Base-by-base conservation (phyloP, 30 jellyfish, hydroid and myxozoan species). In the Rhopilema esculentum region DNA sequence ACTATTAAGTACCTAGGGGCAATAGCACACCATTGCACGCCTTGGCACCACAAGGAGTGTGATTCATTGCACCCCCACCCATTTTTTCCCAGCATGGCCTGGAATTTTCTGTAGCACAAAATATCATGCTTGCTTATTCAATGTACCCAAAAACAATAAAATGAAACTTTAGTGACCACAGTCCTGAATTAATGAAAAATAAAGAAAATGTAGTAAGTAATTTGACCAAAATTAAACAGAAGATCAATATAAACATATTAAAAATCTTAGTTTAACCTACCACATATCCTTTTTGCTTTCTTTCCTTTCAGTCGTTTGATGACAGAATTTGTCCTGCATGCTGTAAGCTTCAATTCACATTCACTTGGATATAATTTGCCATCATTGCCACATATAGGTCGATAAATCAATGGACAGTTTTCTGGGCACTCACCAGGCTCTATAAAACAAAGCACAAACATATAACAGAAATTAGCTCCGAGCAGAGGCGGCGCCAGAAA, bases 301-400 rank as follows among this genome's bases (percentile, higher is more conserved):
- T 81, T 85, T 27, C 82, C 83, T 61, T 74, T 61, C 40, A 69
- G 75, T 77, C 75, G 71, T 63, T 72, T 88, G 79, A 89, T 80
- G 18, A 69, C 16, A 6, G 49, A 53, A 40, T 72, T 72, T 61
- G 12, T 80, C 63, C 75, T 85, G 89, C 97, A 91, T 4, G 97
- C 97, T 16, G 90, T 40, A 49, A 91, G 66, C 33, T 79, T 84
- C 90, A 91, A 27, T 73, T 91, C 97, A 86, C 97, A 91, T 79
- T 91, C 96, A 66, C 91, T 70, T 16, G 89, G 92, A 27, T 91
- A 87, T 79, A 69, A 61, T 25, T 26, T 70, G 1, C 96, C 97
- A 85, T 91, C 95, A 74, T 50, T 91, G 53, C 96, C 97, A 74
- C 97, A 91, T 21, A 86, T 69, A 27, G 86, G 92, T 29, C 48